Evolutionary conservation across 2,797 vertebrate genomes (phyloP).

Genomic region (Nyctalus aviator): DNA sequence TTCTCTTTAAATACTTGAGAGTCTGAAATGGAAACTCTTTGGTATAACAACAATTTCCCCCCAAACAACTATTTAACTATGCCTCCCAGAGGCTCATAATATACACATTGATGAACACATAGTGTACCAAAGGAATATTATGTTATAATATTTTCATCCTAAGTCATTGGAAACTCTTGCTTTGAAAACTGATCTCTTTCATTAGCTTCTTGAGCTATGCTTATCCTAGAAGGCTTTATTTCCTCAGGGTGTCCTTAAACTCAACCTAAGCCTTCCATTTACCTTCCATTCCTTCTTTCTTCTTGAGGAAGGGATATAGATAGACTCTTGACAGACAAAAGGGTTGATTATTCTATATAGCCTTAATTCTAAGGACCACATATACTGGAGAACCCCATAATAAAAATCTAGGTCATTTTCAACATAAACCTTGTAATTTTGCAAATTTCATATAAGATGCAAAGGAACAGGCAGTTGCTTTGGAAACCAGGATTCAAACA

Average conservation of each 20-base stretch:
- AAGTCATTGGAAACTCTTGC: not conserved
- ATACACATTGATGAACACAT: not conserved
- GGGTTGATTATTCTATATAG: not conserved
- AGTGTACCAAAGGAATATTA: not conserved
- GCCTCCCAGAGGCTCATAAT: not conserved
- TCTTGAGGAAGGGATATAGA: not conserved
- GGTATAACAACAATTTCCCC: not conserved
- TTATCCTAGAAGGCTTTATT: not conserved
- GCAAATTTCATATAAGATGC: not conserved
- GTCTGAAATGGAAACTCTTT: not conserved
- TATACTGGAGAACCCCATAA: not conserved
- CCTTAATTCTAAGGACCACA: not conserved
- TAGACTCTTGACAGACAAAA: not conserved
- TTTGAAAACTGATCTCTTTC: not conserved
- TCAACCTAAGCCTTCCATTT: not conserved
- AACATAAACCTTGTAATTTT: slow-evolving; percentile 16
- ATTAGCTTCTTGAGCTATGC: not conserved
- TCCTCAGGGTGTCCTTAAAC: not conserved
- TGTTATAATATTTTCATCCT: not conserved
- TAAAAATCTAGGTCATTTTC: not conserved
- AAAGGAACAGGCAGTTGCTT: slow-evolving; percentile 47
- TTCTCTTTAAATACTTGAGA: not conserved
- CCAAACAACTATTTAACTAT: not conserved
- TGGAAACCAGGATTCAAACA: slow-evolving; percentile 56
- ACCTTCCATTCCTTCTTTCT: not conserved